Base-by-base conservation (phyloP, 2,888 invertebrate species). In the Cosmopolites sordidus region DNA sequence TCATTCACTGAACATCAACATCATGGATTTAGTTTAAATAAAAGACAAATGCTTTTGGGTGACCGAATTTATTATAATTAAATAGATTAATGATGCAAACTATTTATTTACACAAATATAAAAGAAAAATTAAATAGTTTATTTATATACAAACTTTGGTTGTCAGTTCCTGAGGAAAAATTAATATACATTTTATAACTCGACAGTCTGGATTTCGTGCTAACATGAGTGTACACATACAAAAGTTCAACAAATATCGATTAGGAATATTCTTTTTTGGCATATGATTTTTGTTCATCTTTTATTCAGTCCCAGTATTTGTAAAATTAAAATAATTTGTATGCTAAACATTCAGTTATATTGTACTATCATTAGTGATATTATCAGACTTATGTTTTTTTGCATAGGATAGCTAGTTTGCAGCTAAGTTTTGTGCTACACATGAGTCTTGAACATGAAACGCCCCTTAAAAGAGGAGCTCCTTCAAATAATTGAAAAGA, bases 111-210 rank as follows among this genome's bases (percentile, higher is more conserved):
- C 63, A 64, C 61, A 56, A 62, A 64, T 64, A 63, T 60, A 64
- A 65, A 65, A 64, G 59, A 66, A 63, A 33, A 58, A 59, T 48
- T 48, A 58, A 60, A 59, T 59, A 58, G 51, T 60, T 62, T 58
- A 52, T 59, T 58, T 62, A 57, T 64, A 58, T 64, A 65, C 64
- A 66, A 60, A 64, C 65, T 66, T 66, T 65, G 65, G 66, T 66
- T 59, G 54, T 56, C 59, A 62, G 51, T 65, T 66, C 66, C 65
- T 66, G 66, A 66, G 66, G 61, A 65, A 65, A 66, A 33, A 33
- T 9, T 33, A 33, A 33, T 33, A 61, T 48, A 61, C 56, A 58
- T 33, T 33, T 33, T n/a, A 11, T 33, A 33, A 33, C 5, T 33
- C 12, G 33, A 33, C 33, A 33, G 33, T 33, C 33, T 33, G 33